Base-by-base conservation (phyloP, 2,888 invertebrate genomes). In the Drosophila affinis region DNA sequence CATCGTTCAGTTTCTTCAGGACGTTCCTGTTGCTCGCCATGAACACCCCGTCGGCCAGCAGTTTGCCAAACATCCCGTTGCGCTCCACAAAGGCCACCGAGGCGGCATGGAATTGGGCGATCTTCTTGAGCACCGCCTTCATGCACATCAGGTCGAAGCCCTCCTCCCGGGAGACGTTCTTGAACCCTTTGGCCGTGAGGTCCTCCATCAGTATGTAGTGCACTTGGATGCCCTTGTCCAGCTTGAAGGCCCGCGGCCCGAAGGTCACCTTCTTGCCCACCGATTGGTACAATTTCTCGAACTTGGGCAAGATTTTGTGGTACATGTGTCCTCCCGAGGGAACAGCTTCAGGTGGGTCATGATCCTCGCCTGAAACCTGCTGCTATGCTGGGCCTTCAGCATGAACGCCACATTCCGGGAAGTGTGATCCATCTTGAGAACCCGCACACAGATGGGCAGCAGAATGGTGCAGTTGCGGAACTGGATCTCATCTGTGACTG, bases 31-130 rank as follows among this genome's bases (percentile, higher is more conserved):
- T 84, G 29, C 48, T 24, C n/a, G 59, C 60, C 6, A 46, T 56
- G 57, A 76, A 88, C 18, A 87, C 56, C n/a, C 84, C 79, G n/a
- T 75, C 72, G 6, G 79, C 73, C 57, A 77, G 60, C 32, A 82
- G 67, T 6, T 75, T 73, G 55, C 57, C 72, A 45, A 82, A 85
- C 53, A 58, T 76, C 3, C 87, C 84, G 39, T 79, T 78, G 3
- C 77, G 75, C 17, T 90, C 87, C 4, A 84, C 82, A 70, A 78
- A 82, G 2, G 82, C 78, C 9, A 82, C 89, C 0, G 90, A 90
- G 4, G 86, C 89, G 2, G 91, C 91, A 81, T 91, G 91, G 46
- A 90, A 89, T 56, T 91, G 75, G 3, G 91, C 90, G 57, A 91
- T 21, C 52, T 90, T 91, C 18, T 75, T 70, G 4, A 91, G 77